Percentiles rank a stretch among this genome's conserved stretches.
These are phyloP conservation scores for Drosophila recens DNA, from an alignment of 2,888 invertebrate species.

Conservation along the genomic window DNA sequence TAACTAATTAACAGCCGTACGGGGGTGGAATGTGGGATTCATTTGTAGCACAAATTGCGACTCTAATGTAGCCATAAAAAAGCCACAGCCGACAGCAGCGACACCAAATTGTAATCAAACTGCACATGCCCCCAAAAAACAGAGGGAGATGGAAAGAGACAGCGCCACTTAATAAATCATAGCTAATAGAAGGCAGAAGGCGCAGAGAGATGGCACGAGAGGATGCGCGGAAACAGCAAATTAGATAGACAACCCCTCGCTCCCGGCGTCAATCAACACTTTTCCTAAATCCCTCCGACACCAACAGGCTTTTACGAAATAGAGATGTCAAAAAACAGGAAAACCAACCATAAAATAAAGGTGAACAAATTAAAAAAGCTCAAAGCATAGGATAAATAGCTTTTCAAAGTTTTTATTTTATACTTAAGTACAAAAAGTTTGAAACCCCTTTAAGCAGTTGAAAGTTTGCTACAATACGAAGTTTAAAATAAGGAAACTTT, in stretches of 20 bases:
- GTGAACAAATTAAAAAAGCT: no score
- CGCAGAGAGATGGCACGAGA: neutral
- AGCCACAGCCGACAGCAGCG: conserved; percentile 50
- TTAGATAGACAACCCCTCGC: conserved; percentile 51
- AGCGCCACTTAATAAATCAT: conserved; percentile 78
- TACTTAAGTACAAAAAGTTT: no score
- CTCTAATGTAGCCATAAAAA: conserved; percentile 73
- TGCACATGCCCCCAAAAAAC: conserved; percentile 40
- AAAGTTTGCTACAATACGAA: no score
- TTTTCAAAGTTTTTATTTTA: no score
- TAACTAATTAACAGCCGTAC: conserved; percentile 74
- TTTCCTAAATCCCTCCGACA: neutral
- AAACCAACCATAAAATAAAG: no score
- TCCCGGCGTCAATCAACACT: neutral
- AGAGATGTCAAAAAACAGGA: neutral
- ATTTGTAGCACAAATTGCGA: conserved; percentile 57
- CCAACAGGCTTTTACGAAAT: neutral
- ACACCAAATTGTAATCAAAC: conserved; percentile 71
- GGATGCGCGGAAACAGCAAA: conserved; percentile 39
- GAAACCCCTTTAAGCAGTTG: no score
- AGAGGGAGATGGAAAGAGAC: conserved; percentile 42
- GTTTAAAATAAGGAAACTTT: no score
- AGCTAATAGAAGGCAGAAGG: conserved; percentile 38
- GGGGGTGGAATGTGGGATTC: conserved; percentile 45
- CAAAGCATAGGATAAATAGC: no score